phyloP scores from a whole-genome alignment of 2,113 vertebrate genomes.

The Meriones unguiculatus region DNA sequence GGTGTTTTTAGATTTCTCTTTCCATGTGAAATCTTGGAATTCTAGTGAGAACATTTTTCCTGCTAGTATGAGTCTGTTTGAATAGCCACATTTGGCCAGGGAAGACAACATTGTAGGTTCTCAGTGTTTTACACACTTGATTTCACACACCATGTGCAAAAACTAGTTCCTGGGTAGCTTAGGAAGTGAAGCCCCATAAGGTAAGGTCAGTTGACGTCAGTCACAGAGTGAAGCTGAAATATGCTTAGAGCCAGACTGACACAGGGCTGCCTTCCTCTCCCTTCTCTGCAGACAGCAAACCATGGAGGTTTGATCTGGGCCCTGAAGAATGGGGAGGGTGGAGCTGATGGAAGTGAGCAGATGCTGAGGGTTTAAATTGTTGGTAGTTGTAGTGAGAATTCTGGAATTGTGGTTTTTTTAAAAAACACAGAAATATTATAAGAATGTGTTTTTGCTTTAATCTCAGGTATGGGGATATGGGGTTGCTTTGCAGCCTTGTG shows the following conservation, averaged over 20 bases:
- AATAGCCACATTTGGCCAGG: not conserved
- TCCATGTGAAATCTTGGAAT: not conserved
- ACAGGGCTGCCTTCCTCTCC: not conserved
- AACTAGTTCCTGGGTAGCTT: not conserved
- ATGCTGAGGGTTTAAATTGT: not conserved
- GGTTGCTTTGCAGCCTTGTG: too few species aligned
- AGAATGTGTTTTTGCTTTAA: too few species aligned
- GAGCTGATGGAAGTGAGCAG: constrained; percentile 51
- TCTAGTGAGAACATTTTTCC: not conserved
- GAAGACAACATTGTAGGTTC: not conserved
- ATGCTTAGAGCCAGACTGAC: not conserved
- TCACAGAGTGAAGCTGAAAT: not conserved
- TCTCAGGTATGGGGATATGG: too few species aligned
- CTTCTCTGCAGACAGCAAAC: not conserved
- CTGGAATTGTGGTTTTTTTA: too few species aligned
- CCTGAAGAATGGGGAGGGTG: not conserved
- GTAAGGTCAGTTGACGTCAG: not conserved
- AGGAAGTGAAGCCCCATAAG: not conserved
- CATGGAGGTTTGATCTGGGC: not conserved
- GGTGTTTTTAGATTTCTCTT: not conserved
- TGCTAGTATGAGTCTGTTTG: not conserved
- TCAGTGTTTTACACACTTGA: not conserved
- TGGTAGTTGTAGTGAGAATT: not conserved
- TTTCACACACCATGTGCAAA: not conserved
- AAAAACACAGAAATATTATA: too few species aligned